Percentiles rank a stretch among this genome's conserved stretches.
Evolutionary conservation across 2,113 vertebrate species (phyloP).

Genomic region (Eonycteris spelaea): DNA sequence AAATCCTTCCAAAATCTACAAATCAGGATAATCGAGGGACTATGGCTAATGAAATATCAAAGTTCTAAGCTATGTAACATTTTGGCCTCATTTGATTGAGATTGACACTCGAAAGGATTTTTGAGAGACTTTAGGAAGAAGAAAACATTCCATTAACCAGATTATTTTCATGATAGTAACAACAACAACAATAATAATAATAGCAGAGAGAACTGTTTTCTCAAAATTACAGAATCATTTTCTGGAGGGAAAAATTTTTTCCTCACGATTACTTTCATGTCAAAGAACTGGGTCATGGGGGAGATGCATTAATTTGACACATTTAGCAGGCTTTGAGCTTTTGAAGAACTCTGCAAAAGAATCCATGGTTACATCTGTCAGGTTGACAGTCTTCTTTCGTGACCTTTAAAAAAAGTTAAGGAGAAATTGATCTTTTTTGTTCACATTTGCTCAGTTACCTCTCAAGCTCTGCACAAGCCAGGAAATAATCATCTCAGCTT

Average conservation of each 20-base stretch:
- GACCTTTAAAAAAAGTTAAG: slow-evolving; percentile 57
- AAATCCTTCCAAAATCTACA: slow-evolving; percentile 63
- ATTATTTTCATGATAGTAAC: slow-evolving; percentile 51
- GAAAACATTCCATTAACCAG: slow-evolving; percentile 35
- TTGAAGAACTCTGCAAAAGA: slow-evolving; percentile 47
- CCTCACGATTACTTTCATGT: slow-evolving; percentile 19
- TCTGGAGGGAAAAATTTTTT: not conserved
- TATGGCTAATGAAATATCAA: slow-evolving; percentile 57
- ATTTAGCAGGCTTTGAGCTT: not conserved
- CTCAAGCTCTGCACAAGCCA: not conserved
- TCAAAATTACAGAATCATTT: slow-evolving; percentile 49
- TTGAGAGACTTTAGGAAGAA: slow-evolving; percentile 49
- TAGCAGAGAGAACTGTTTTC: not conserved
- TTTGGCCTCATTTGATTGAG: slow-evolving; percentile 42
- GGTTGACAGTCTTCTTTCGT: not conserved
- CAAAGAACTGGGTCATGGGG: not conserved
- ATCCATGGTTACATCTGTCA: not conserved
- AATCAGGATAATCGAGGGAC: slow-evolving; percentile 62
- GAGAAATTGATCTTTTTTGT: not conserved
- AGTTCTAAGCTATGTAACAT: slow-evolving; percentile 59
- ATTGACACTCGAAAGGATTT: slow-evolving; percentile 69
- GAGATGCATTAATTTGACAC: slow-evolving; percentile 22
- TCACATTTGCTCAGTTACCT: slow-evolving; percentile 40
- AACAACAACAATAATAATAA: not conserved
- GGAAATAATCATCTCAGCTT: not conserved